These are phyloP conservation scores for Calliphora vomitoria DNA, from an alignment of 2,888 invertebrate species.

Conservation along the genomic window DNA sequence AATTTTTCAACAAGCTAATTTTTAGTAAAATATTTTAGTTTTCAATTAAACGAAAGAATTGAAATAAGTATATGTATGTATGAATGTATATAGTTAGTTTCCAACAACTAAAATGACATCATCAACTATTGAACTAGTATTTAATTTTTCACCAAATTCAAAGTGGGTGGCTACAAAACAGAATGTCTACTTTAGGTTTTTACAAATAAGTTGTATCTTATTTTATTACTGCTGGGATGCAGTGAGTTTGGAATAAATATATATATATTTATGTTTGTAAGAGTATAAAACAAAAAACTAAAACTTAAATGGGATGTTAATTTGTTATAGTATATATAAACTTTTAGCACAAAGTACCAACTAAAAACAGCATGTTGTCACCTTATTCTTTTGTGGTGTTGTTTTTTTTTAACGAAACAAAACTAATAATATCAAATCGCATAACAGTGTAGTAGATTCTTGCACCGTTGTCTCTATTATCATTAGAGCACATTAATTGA, in stretches of 20 bases:
- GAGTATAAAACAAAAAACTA: slow-evolving; percentile 2
- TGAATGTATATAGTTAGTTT: not conserved
- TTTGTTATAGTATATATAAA: slow-evolving; percentile 4
- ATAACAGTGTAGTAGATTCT: not conserved
- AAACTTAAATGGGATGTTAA: slow-evolving; percentile 49
- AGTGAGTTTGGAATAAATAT: not conserved
- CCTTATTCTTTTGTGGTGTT: slow-evolving; percentile 22
- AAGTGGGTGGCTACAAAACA: slow-evolving; percentile 42
- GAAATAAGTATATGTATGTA: not conserved
- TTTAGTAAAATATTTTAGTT: not conserved
- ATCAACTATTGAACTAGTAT: slow-evolving; percentile 39
- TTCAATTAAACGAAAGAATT: not conserved
- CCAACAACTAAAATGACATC: slow-evolving; percentile 47
- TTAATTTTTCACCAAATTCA: not conserved
- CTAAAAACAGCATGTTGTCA: slow-evolving; percentile 48
- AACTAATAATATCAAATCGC: slow-evolving; percentile 1
- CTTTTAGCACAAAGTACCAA: slow-evolving; percentile 39
- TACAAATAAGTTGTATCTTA: slow-evolving; percentile 25
- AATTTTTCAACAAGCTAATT: too few relatives aligned
- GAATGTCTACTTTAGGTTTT: slow-evolving; percentile 19
- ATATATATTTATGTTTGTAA: not conserved
- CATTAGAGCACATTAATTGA: slow-evolving; percentile 38
- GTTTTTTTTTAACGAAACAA: slow-evolving; percentile 1
- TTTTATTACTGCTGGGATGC: slow-evolving; percentile 14
- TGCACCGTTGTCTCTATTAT: not conserved